phyloP scores from a whole-genome alignment of 2,888 invertebrate genomes.

The Timema cristinae region DNA sequence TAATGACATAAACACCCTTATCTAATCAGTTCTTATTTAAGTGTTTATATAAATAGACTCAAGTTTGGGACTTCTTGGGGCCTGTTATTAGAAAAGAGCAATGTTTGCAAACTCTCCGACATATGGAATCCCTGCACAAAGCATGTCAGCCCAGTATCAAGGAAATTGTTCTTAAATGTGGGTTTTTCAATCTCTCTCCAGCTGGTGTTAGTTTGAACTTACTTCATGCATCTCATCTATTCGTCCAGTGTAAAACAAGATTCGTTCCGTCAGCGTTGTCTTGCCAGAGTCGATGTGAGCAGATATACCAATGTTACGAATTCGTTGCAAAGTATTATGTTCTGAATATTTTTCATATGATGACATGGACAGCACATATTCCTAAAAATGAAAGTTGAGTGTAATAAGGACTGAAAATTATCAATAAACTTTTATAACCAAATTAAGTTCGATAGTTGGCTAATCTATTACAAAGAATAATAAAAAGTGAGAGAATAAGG shows the following conservation, averaged over 20 bases:
- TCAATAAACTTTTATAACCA: no score
- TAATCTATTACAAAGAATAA: background rate
- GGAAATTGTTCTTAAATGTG: no score
- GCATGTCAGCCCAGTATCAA: no score
- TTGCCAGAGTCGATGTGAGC: conserved; percentile 99
- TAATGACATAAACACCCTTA: no score
- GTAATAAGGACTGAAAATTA: no score
- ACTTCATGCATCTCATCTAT: conserved; percentile 99
- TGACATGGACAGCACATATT: conserved; percentile 24
- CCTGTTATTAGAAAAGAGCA: no score
- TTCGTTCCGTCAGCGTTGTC: conserved; percentile 96
- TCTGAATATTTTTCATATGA: conserved; percentile 58
- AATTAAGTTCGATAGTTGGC: background rate
- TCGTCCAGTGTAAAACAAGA: conserved; percentile 94
- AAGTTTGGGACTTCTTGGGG: no score
- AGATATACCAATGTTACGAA: conserved; percentile 97
- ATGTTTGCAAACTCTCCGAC: no score
- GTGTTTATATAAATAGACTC: no score
- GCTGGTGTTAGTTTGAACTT: conserved; percentile 25
- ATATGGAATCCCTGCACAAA: no score
- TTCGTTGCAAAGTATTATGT: conserved; percentile 70
- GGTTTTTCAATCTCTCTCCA: background rate
- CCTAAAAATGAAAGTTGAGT: conserved; percentile 10
- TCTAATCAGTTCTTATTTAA: no score
- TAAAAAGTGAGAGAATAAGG: background rate